Conservation (phyloP, 2,888 invertebrate genomes). For the Camptogramma bilineatum region DNA sequence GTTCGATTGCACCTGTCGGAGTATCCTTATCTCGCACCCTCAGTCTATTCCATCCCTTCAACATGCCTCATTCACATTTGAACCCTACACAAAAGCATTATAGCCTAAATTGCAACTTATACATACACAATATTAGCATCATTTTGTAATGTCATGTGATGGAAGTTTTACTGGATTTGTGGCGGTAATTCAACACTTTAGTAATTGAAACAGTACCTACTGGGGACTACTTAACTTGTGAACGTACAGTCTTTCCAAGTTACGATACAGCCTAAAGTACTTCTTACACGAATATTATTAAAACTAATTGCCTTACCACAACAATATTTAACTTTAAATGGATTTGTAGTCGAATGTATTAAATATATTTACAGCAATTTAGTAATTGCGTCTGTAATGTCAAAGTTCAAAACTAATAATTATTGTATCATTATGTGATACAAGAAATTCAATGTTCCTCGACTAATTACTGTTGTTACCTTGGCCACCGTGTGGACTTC, state of each 20-base stretch:
- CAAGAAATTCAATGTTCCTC: constrained; percentile 51
- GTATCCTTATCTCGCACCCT: constrained; percentile 43
- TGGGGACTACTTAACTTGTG: constrained; percentile 17
- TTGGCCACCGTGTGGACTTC: constrained; percentile 53
- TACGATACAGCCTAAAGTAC: constrained; percentile 10
- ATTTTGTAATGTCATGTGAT: constrained; percentile 28
- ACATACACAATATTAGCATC: constrained; percentile 6
- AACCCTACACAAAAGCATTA: constrained; percentile 12
- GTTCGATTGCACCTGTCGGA: constrained; percentile 48
- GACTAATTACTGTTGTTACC: constrained; percentile 55
- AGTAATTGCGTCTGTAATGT: constrained; percentile 31
- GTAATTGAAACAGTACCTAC: constrained; percentile 17
- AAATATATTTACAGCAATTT: constrained; percentile 29
- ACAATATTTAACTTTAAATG: constrained; percentile 10
- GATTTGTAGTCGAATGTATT: constrained; percentile 22
- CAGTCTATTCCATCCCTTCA: constrained; percentile 26
- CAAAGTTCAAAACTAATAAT: constrained; percentile 55
- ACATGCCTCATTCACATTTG: constrained; percentile 5
- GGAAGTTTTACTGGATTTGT: constrained; percentile 31
- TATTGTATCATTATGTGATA: constrained; percentile 51
- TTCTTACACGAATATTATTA: constrained; percentile 11
- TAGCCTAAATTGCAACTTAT: constrained; percentile 19
- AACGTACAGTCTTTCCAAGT: constrained; percentile 16
- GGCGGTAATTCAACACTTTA: constrained; percentile 26
- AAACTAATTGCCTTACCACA: constrained; percentile 10